Evolutionary conservation across 2,113 vertebrate species (phyloP), one percentile per base, ranked within the genome.

Genomic region (Ornithorhynchus anatinus): DNA sequence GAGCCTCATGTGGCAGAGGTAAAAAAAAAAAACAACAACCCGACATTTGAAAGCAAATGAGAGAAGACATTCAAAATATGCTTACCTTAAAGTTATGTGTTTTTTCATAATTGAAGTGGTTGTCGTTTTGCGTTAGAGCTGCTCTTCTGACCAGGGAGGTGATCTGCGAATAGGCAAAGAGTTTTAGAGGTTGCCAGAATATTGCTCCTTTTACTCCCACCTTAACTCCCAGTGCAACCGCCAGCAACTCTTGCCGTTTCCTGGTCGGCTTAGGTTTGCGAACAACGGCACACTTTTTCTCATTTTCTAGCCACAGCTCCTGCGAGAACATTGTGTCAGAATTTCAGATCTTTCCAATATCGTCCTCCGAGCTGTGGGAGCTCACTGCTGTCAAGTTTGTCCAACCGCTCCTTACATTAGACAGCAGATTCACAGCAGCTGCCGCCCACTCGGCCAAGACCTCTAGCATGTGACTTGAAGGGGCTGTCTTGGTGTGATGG

Each of bases 1-100:
- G 5, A 25, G 50, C 16, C 39, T 19, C 40, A 7, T 1, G 23
- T 39, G 59, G 38, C 23, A 51, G n/a, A n/a, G n/a, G n/a, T n/a
- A n/a, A 53, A 35, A 64, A 35, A 8, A 8, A 3, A 5, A 11
- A 4, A 6, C 16, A 0, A 12, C 1, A 6, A 36, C 54, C 25
- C 39, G 31, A 53, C 76, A 42, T 63, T 69, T 31, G 4, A 6
- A 27, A 16, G 14, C 4, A 9, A 25, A 40, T 53, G 38, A 10
- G 37, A 42, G 47, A 32, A 56, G 0, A 15, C 35, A 7, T 22
- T 43, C 17, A 15, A 60, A 20, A 12, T 3, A 23, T n/a, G 19
- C 94, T 96, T 93, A 99, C 98, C 97, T 99, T 99, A 75, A 99
- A 99, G 92, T 98, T 99, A 91, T 99, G 98, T 73, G 96, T 94